Conservation (phyloP, 1,140 invertebrate genomes). For the Metopolophium dirhodum region DNA sequence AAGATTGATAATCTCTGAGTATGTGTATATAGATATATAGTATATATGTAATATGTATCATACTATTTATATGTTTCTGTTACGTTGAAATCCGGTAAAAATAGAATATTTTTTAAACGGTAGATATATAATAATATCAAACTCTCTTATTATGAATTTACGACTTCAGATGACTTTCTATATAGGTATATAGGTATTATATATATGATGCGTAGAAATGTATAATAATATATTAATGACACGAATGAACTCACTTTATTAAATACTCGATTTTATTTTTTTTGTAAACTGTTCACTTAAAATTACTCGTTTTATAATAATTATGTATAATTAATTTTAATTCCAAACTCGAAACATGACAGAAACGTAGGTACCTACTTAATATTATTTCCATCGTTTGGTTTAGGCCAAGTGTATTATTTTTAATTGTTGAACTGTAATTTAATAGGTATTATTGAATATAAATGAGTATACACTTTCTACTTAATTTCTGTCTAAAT, state of each 20-base stretch:
- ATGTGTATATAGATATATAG: background rate
- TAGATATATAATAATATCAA: background rate
- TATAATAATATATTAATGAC: background rate
- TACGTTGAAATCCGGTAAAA: background rate
- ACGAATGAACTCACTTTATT: background rate
- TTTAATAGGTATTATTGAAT: conserved; percentile 35
- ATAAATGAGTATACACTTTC: conserved; percentile 39
- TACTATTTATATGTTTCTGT: background rate
- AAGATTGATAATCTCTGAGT: background rate
- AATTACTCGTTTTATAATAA: conserved; percentile 8
- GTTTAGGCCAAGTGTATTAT: background rate
- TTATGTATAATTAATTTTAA: background rate
- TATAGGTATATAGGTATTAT: background rate
- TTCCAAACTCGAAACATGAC: background rate
- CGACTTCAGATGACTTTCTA: conserved; percentile 7
- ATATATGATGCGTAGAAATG: background rate
- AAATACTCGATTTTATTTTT: background rate
- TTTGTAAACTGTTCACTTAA: background rate
- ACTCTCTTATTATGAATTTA: conserved; percentile 23
- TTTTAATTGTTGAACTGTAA: background rate
- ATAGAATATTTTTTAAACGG: background rate
- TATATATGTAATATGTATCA: background rate
- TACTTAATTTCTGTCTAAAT: conserved; percentile 27
- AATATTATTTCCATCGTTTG: background rate
- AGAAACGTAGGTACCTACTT: background rate